phyloP scores from a whole-genome alignment of 2,888 invertebrate genomes.

The Aleiodes alternator region DNA sequence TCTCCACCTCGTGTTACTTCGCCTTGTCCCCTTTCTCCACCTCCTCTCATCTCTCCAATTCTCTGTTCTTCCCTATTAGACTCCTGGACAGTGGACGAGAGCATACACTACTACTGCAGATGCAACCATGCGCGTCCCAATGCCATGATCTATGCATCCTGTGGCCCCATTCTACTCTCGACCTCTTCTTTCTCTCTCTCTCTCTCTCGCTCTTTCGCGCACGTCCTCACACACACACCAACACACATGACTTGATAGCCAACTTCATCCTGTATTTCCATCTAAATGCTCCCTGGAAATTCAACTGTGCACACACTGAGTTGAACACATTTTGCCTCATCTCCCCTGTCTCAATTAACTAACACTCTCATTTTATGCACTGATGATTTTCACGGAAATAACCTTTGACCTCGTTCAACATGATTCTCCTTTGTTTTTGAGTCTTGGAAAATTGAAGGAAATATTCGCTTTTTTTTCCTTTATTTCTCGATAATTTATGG shows the following conservation, averaged over 20 bases:
- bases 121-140: slow-evolving; percentile 69
- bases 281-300: slow-evolving; percentile 27
- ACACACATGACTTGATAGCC: slow-evolving; percentile 17
- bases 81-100: slow-evolving; percentile 55
- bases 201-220: slow-evolving; percentile 70
- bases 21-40: slow-evolving; percentile 51
- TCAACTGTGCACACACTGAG: slow-evolving; percentile 23
- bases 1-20: slow-evolving; percentile 27
- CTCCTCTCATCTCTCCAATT: slow-evolving; percentile 44
- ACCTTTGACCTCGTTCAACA: slow-evolving; percentile 24
- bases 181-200: slow-evolving; percentile 75
- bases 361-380: slow-evolving; percentile 47
- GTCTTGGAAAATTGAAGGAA: neutral
- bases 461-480: neutral
- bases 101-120: slow-evolving; percentile 53
- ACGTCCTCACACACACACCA: slow-evolving; percentile 35
- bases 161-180: slow-evolving; percentile 71
- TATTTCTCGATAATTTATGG: neutral
- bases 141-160: slow-evolving; percentile 76
- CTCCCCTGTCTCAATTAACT: slow-evolving; percentile 48
- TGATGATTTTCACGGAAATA: slow-evolving; percentile 8
- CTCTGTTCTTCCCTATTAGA: slow-evolving; percentile 46
- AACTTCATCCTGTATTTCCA: slow-evolving; percentile 34
- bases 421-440: neutral
- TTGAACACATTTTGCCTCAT: slow-evolving; percentile 30